Percentiles rank a stretch among this genome's conserved stretches.
phyloP scores from a whole-genome alignment of 2,113 vertebrate species.

The Pardalotus punctatus region DNA sequence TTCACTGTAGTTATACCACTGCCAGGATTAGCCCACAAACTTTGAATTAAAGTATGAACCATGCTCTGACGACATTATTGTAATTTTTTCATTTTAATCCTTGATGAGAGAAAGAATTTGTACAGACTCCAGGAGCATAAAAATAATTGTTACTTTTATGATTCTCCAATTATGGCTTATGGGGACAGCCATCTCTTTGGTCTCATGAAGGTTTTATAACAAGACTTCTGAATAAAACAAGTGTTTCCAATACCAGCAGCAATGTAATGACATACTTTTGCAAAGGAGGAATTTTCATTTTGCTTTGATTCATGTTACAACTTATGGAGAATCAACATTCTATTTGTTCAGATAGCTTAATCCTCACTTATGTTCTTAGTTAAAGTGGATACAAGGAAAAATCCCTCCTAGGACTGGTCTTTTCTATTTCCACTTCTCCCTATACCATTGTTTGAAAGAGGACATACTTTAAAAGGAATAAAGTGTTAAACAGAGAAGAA shows the following conservation, averaged over 20 bases:
- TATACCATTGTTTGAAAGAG: neutral
- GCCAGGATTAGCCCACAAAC: constrained; percentile 33
- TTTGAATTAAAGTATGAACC: constrained; percentile 64
- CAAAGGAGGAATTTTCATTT: constrained; percentile 52
- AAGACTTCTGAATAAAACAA: constrained; percentile 65
- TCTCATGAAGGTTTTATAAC: constrained; percentile 63
- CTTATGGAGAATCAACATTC: constrained; percentile 28
- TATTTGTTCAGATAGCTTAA: constrained; percentile 61
- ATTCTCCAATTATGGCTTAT: constrained; percentile 69
- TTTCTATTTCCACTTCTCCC: neutral
- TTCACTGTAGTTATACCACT: neutral
- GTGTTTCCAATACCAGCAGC: constrained; percentile 59
- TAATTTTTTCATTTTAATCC: constrained; percentile 63
- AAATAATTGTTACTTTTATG: constrained; percentile 68
- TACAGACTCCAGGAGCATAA: constrained; percentile 56
- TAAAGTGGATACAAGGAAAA: constrained; percentile 25
- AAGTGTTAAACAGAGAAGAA: neutral
- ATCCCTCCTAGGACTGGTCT: neutral
- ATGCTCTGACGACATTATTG: constrained; percentile 41
- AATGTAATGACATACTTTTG: constrained; percentile 54
- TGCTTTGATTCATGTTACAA: constrained; percentile 38
- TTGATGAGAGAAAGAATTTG: constrained; percentile 67
- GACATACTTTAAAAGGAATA: neutral
- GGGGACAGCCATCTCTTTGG: constrained; percentile 40
- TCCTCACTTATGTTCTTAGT: constrained; percentile 48